phyloP scores from a whole-genome alignment of 2,888 invertebrate species.

The Leptarthrus brevirostris region DNA sequence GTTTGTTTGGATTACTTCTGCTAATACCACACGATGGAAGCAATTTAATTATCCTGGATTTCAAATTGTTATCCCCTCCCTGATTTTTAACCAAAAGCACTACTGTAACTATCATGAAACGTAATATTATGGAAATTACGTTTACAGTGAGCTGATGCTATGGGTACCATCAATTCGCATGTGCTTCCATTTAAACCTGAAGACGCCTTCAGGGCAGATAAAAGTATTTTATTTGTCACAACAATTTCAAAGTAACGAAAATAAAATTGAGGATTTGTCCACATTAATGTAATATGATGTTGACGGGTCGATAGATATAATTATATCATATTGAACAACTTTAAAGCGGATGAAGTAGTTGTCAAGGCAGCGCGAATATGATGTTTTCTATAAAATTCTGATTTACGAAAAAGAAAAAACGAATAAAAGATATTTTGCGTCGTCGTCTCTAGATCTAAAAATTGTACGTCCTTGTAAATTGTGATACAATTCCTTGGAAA shows the following conservation, averaged over 20 bases:
- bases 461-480: too few species aligned
- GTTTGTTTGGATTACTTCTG: not conserved
- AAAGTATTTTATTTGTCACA: not conserved
- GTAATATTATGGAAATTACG: not conserved
- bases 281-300: not conserved
- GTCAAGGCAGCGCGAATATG: too few species aligned
- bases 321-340: too few species aligned
- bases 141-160: not conserved
- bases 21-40: not conserved
- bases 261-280: not conserved
- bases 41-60: conserved; percentile 44
- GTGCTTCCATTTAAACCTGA: not conserved
- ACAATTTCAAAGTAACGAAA: not conserved
- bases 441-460: too few species aligned
- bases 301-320: too few species aligned
- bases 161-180: not conserved
- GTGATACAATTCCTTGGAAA: too few species aligned
- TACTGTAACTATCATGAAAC: not conserved
- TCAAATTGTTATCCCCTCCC: not conserved
- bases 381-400: too few species aligned
- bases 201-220: not conserved
- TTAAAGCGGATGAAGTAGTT: too few species aligned
- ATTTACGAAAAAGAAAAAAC: too few species aligned
- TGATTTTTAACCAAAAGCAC: not conserved
- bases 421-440: too few species aligned